Evolutionary conservation across 2,797 vertebrate genomes (phyloP), one percentile per base, ranked within the genome.

Genomic region (Mormyrops boulengeri): DNA sequence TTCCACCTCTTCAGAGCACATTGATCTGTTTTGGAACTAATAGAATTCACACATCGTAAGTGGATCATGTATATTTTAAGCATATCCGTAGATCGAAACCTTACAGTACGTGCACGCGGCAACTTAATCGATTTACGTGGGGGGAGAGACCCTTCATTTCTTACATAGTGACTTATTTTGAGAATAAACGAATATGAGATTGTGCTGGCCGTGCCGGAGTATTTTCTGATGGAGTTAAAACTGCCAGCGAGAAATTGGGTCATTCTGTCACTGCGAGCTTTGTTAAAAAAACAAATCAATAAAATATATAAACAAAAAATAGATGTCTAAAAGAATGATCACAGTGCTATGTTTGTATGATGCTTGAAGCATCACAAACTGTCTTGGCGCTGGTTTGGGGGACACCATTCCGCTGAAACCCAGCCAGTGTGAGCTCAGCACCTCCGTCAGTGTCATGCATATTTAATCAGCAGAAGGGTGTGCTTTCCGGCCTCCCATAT

Each of bases 1-100:
- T 95, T 95, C 95, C 95, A 95, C 95, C 96, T 94, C 94, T 94
- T 93, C 92, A 91, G 90, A 94, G 92, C 94, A 93, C 92, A 91
- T 92, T 90, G 93, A 94, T 95, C 94, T 95, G 94, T 95, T 95
- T 95, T 95, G 92, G 93, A 95, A 94, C 94, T 94, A 94, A 92
- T 94, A 92, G 93, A 93, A 95, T 93, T 95, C 92, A 95, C 93
- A 95, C 94, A 94, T 95, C 94, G 93, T 95, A 93, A 93, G 94
- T 95, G 93, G 93, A 93, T 94, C 91, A 93, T 95, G 95, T 96
- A 95, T 95, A 95, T 96, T 95, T 94, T 96, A 82, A 84, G 89
- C 38, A 53, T 88, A 55, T 84, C 89, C 87, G 95, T 94, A 94
- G 95, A 95, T 95, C 94, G 94, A 92, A 95, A 93, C 92, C 95